Evolutionary conservation across 2,113 vertebrate species (phyloP), one percentile per base, ranked within the genome.

Genomic region (Erinaceus europaeus): DNA sequence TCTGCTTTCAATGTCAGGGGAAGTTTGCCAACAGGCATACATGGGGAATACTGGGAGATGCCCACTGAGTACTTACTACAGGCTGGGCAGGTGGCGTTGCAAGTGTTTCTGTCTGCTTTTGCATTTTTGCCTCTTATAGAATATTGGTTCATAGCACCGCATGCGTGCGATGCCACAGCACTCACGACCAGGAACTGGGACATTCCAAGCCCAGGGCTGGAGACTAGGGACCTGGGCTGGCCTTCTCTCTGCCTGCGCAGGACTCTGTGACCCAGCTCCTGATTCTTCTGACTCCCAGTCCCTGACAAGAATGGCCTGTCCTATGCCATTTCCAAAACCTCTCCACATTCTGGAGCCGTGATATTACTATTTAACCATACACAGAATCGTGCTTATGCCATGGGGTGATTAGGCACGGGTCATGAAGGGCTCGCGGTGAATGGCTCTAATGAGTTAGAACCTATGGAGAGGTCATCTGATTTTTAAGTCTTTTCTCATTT

Each of bases 331-430:
- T 36, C 32, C 7, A 86, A 77, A 62, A 12, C 40, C 38, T 76
- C 61, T 65, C 57, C 32, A 84, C 29, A 29, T 72, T 86, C 46
- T 44, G 25, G 9, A 77, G 73, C 32, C 38, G 1, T 83, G 36
- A 82, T 85, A 92, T 86, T 91, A 91, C 74, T 85, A 55, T 78
- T 75, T 75, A 79, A 85, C 21, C 67, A 75, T 87, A 57, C 62
- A 32, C 25, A 9, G 78, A 75, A 69, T 57, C 82, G 32, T 81
- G 29, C 69, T 84, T 73, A 13, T 68, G 73, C 59, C 64, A 50
- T 23, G 38, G 71, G 42, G 44, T 82, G 79, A 90, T 80, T 73
- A 86, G n/a, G 29, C 34, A 21, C 62, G 55, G 74, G 27, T 72
- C 21, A 72, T 57, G 84, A 92, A 82, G 11, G 67, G 42, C 53